Base-by-base conservation (phyloP, 2,113 vertebrate species). In the Himantopus leucocephalus region DNA sequence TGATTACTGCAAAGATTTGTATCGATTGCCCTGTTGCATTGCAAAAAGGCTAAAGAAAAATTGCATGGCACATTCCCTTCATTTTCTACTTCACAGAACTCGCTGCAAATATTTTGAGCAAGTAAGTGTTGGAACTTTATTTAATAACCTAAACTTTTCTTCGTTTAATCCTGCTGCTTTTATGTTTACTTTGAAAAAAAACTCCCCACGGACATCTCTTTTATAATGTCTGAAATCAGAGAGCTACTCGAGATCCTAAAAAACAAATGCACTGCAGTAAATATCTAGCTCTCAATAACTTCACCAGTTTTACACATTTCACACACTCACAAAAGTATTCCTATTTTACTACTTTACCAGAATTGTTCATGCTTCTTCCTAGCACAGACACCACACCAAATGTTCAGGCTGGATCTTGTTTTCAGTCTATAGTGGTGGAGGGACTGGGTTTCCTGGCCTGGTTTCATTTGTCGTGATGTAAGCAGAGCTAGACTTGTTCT, bases 1-100 rank as follows among this genome's bases (percentile, higher is more conserved):
- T 98, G 99, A 99, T 99, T 99, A 98, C 98, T 98, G 98, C 98
- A 99, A 98, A 98, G 98, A 99, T 99, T 98, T 98, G 97, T 98
- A 98, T 99, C 96, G 98, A 98, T 98, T 97, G 98, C 97, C 96
- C 98, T 98, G 98, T 98, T 99, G 99, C 99, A 99, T 98, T 97
- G 97, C 98, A 98, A 98, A 98, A 98, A 98, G 97, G 95, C 97
- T 98, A 96, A 98, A 98, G 97, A 98, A 98, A 98, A 98, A 98
- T 97, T 95, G 97, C 95, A 92, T 2, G 62, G 97, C 66, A 85
- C 91, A 83, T 96, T 96, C 85, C 96, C 94, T 97, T 97, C 96
- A 92, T 96, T 97, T 97, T 96, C 93, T 94, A 92, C 91, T 96
- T 94, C 92, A 73, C 2, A 71, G 97, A 96, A 96, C 96, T 95